phyloP scores from a whole-genome alignment of 2,888 invertebrate genomes.

The Pollenia griseotomentosa region DNA sequence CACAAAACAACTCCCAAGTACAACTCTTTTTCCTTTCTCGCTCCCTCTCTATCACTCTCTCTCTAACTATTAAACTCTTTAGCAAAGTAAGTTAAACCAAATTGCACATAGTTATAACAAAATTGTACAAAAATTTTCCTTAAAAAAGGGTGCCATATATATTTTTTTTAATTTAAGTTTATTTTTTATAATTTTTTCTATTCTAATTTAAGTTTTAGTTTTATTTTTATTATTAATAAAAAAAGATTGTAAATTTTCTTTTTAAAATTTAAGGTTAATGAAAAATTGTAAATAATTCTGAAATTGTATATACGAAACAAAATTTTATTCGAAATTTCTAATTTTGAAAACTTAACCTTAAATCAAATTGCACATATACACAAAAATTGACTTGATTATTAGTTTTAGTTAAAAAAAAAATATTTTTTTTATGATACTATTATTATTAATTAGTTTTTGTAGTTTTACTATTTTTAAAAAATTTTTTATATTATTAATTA shows the following conservation, averaged over 20 bases:
- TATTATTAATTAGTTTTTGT: conserved; percentile 42
- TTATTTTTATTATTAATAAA: neutral
- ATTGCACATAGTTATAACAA: conserved; percentile 76
- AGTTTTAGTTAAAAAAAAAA: neutral
- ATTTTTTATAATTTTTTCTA: conserved; percentile 28
- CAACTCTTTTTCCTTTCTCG: conserved; percentile 34
- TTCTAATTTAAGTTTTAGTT: conserved; percentile 11
- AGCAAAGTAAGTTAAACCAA: conserved; percentile 60
- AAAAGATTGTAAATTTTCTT: conserved; percentile 46
- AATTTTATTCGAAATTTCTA: conserved; percentile 2
- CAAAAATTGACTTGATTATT: conserved; percentile 31
- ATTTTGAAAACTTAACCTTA: conserved; percentile 31
- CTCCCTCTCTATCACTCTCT: conserved; percentile 25
- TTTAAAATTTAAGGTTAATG: conserved; percentile 34
- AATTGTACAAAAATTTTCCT: conserved; percentile 69
- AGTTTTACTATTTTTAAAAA: conserved; percentile 53
- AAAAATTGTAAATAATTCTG: conserved; percentile 55
- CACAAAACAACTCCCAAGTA: conserved; percentile 48
- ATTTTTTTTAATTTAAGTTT: conserved; percentile 53
- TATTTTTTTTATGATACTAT: conserved; percentile 57
- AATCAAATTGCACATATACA: conserved; percentile 54
- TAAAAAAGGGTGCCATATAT: conserved; percentile 77
- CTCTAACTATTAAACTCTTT: neutral
- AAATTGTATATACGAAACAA: conserved; percentile 58
- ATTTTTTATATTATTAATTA: conserved; percentile 61